Base-by-base conservation (phyloP, 2,888 invertebrate species). In the Aleiodes alternator region DNA sequence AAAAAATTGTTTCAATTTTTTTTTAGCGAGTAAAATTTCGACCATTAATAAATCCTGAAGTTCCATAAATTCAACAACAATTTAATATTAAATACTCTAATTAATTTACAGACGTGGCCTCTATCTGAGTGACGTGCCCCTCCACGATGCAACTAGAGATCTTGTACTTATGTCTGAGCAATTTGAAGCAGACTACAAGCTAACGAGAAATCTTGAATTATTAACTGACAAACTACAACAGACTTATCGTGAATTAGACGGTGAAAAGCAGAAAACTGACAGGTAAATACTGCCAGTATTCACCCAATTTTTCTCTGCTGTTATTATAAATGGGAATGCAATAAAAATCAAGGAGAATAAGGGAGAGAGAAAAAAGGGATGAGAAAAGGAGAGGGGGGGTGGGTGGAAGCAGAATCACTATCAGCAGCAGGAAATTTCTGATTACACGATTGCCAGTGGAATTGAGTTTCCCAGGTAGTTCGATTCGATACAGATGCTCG, bases 181-280 rank as follows among this genome's bases (percentile, higher is more conserved):
- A 90, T 98, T 98, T 88, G 97, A 98, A 90, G 98, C 98, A 0
- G 98, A 98, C 90, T 98, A 98, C 90, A 97, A 98, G 87, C 91
- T 98, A 82, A 98, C 98, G 0, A 95, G 97, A 87, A 97, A 97
- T 90, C 91, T 98, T 83, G 98, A 98, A 90, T 93, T 98, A 78
- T 92, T 98, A 11, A 98, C 97, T 29, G 98, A 98, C 87, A 97
- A 98, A 90, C 91, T 98, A 77, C 98, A 98, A 87, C 97, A 97
- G 90, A 98, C 98, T 0, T 97, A 97, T 90, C 91, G 97, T 78
- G 97, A 98, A 87, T 91, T 98, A 84, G 98, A 98, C 85, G 94
- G 95, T 56, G 98, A 98, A 90, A 98, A 98, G 88, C 95, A 96
- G 90, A 98, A 98, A 91, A 98, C 98, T 50, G 98, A 98, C 90